These are phyloP conservation scores for Furcifer pardalis DNA, from an alignment of 2,797 vertebrate genomes.

Conservation along the genomic window DNA sequence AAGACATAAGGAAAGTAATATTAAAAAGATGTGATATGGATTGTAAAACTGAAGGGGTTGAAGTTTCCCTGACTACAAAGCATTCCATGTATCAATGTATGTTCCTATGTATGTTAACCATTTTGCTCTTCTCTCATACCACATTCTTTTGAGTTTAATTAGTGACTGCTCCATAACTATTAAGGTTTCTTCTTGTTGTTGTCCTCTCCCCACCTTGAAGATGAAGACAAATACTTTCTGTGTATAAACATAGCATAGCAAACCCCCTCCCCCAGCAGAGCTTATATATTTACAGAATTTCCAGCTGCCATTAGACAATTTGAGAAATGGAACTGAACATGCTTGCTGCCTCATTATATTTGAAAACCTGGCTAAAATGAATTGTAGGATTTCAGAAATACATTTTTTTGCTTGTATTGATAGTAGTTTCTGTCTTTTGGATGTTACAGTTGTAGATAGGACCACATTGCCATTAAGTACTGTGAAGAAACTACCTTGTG, in stretches of 20 bases:
- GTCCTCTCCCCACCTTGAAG: background rate
- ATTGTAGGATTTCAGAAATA: background rate
- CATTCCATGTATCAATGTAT: no score
- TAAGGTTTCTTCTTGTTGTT: background rate
- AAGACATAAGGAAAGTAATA: background rate
- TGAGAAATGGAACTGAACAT: constrained; percentile 10
- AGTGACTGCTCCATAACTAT: background rate
- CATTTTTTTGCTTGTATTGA: background rate
- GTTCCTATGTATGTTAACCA: background rate
- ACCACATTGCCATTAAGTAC: no score
- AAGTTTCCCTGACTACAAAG: background rate
- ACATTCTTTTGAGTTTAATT: background rate
- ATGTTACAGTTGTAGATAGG: background rate
- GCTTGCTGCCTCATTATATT: background rate
- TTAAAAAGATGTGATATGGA: background rate
- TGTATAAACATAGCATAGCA: constrained; percentile 5
- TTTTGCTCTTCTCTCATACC: constrained; percentile 1
- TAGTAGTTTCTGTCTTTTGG: background rate
- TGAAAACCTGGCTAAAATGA: constrained; percentile 10
- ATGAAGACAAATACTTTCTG: constrained; percentile 24
- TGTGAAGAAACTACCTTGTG: background rate
- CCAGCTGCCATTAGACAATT: constrained; percentile 26
- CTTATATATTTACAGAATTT: constrained; percentile 25
- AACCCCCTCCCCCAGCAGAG: constrained; percentile 13
- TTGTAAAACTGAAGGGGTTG: constrained; percentile 5